Base-by-base conservation (phyloP, 2,113 vertebrate genomes). In the Anhinga rufa region DNA sequence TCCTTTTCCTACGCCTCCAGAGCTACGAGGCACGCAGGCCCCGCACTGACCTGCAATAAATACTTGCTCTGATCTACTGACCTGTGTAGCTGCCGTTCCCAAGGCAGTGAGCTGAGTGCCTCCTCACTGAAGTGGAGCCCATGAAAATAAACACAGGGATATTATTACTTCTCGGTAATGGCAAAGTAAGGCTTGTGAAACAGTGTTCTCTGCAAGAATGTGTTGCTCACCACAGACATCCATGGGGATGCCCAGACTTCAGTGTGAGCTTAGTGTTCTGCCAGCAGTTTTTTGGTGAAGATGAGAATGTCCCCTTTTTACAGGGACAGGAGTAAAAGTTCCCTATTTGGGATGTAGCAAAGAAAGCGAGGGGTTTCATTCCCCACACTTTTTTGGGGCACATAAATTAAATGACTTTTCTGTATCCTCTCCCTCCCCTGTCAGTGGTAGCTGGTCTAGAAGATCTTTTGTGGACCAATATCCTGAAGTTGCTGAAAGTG, bases 141-240 rank as follows among this genome's bases (percentile, higher is more conserved):
- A 68, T 75, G 85, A 91, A 97, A 97, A 97, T 96, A 97, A 97
- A 96, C 93, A 81, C 78, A 46, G 82, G 88, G 88, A 89, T 97
- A 86, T 87, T 90, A 90, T 91, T 96, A 83, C 95, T 96, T 89
- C 94, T 91, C 66, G 83, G 96, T 75, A 90, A 95, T 66, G 60
- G 86, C 77, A 77, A 42, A 92, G 89, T 28, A 68, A 28, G 54
- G n/a, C 84, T 96, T 94, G 76, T 84, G 89, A 91, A 96, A 93
- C 54, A 49, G 42, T 12, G 9, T 90, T 87, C 76, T 84, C 88
- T 93, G 91, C 75, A 85, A 82, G 79, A 86, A 86, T 5, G 40
- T 60, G 14, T 81, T 83, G 65, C 93, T 94, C 42, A 84, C 90
- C 82, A 42, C 61, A 78, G 52, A 17, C 42, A 19, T 88, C 64